Evolutionary conservation across 2,113 vertebrate species (phyloP), one percentile per base, ranked within the genome.

Genomic region (Verasper variegatus): DNA sequence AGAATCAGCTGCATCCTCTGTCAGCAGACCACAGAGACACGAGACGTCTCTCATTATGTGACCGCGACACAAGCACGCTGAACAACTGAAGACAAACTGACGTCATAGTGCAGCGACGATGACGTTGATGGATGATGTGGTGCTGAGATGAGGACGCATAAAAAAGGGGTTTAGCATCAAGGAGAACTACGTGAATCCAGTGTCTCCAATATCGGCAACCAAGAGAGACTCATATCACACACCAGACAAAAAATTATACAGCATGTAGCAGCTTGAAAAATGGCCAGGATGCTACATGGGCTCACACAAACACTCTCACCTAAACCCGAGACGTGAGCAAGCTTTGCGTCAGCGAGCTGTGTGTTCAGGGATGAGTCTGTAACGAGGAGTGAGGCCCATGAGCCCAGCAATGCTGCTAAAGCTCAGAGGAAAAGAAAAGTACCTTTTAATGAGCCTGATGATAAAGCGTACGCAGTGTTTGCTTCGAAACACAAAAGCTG

Each of bases 331-430:
- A 81, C 52, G 70, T 40, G 21, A 88, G 60, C 76, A 62, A 75
- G 76, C 76, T 83, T 78, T 90, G 82, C 78, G 69, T 88, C 87
- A 91, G 86, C 26, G 7, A 61, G 61, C 71, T 79, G 80, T 74
- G 77, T 78, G 81, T 89, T 89, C 78, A 86, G 87, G 83, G 89
- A 92, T 86, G 84, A 89, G 87, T 70, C 82, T 73, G 83, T 91
- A 83, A 90, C 83, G 84, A 91, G 80, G 62, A 86, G 49, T 14
- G 57, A 71, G 57, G 89, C 90, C 83, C 90, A 42, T 17, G 79
- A 84, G 90, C 68, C 37, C 64, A 87, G 59, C 26, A 31, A 56
- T 45, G 35, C 49, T 71, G 71, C 70, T 89, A 45, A 85, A 85
- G 76, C 71, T 80, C 71, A 68, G 59, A 81, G 71, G 73, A 62